Evolutionary conservation across 2,113 vertebrate genomes (phyloP), one percentile per base, ranked within the genome.

Genomic region (Pluvianellus socialis): DNA sequence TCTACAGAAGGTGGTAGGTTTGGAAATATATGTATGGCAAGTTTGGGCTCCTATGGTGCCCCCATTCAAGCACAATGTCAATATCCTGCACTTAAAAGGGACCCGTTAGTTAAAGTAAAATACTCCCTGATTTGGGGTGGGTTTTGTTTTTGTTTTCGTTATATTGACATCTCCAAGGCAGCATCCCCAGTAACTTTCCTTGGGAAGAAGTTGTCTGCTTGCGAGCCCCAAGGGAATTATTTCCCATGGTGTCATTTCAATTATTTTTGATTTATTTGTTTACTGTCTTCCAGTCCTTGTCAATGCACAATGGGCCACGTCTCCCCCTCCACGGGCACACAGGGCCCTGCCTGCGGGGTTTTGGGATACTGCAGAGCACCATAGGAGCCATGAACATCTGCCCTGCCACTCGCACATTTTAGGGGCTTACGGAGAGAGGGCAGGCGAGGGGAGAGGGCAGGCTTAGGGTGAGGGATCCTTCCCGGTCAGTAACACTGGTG

Each of bases 231-330:
- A 5, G 76, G 91, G 87, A 95, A 24, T 75, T 90, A 84, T 95
- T 90, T 96, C 93, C 82, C 93, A 84, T 94, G 82, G 96, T 91
- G 86, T 91, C 92, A 90, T 91, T 95, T 93, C 81, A 90, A 80
- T 96, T 94, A 88, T 94, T 88, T 96, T 86, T 92, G 86, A 92
- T 96, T 90, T 96, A 97, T 95, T 95, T 95, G 95, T 94, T 96
- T 97, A 95, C 85, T 92, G 65, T 76, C 62, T 92, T 90, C 71
- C 84, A 95, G 62, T n/a, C 66, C 94, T 79, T 52, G 89, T 90
- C 91, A 76, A 33, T 86, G 81, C 91, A 95, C 95, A 92, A 91
- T 92, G 77, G 86, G 70, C 62, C 77, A 17, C 1, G 0, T 85
- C 84, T 93, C 80, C 92, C 61, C 42, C 77, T 83, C 84, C 66